A percentile compares a stretch with the other conserved stretches of the same genome.
Evolutionary conservation across 2,888 invertebrate species (phyloP).

Genomic region (Agrotis clavis): DNA sequence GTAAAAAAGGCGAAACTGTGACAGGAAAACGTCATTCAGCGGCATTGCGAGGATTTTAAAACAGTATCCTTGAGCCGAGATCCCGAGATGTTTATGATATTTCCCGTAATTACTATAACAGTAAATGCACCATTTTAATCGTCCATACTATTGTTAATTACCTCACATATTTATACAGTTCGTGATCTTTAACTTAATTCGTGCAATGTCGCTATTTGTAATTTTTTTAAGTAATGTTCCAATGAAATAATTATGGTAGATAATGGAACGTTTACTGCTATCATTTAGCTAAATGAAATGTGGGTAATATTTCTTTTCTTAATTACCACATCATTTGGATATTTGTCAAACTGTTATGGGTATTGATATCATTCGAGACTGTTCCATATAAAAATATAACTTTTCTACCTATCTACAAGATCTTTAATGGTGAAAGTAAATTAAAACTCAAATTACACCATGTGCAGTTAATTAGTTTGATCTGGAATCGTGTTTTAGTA

Average conservation of each 20-base stretch:
- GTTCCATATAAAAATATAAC: too few relatives aligned
- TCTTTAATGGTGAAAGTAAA: neutral
- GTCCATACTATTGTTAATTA: slow-evolving; percentile 76
- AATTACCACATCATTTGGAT: slow-evolving; percentile 45
- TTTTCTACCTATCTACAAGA: neutral
- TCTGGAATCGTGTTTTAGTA: slow-evolving; percentile 26
- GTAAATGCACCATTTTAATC: slow-evolving; percentile 79
- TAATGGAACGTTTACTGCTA: slow-evolving; percentile 44
- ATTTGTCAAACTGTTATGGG: slow-evolving; percentile 39
- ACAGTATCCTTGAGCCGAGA: slow-evolving; percentile 76
- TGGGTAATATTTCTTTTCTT: slow-evolving; percentile 38
- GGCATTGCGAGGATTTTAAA: slow-evolving; percentile 76
- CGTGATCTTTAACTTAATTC: slow-evolving; percentile 65
- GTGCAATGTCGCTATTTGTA: slow-evolving; percentile 60
- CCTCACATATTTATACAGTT: slow-evolving; percentile 59
- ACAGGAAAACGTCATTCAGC: slow-evolving; percentile 82
- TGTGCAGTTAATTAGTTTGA: slow-evolving; percentile 30
- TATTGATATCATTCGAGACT: neutral
- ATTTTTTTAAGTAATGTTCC: slow-evolving; percentile 44
- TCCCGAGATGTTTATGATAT: slow-evolving; percentile 82
- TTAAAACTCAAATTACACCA: neutral
- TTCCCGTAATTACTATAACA: slow-evolving; percentile 87
- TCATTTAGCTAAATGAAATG: slow-evolving; percentile 50
- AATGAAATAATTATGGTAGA: slow-evolving; percentile 59
- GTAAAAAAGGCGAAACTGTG: slow-evolving; percentile 73